Evolutionary conservation across 2,888 invertebrate genomes (phyloP).

Genomic region (Spisula subtruncata): DNA sequence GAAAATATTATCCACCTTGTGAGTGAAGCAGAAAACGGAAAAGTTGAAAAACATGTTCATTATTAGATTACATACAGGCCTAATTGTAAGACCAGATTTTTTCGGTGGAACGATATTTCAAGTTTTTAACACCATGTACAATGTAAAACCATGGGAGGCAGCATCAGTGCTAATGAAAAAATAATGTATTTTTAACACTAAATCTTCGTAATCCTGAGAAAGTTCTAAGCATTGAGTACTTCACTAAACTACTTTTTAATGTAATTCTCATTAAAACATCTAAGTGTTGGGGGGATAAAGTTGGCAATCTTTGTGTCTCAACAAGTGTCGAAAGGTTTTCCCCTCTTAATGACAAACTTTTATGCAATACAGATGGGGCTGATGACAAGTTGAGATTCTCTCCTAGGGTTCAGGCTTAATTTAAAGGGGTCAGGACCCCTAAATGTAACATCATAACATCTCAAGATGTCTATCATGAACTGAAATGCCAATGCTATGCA

Average conservation of each 20-base stretch:
- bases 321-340: constrained; percentile 6
- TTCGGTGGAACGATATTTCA: background rate
- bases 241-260: constrained; percentile 15
- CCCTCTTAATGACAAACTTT: constrained; percentile 13
- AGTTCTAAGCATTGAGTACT: background rate
- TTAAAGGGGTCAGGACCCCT: background rate
- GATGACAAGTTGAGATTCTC: constrained; percentile 28
- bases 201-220: background rate
- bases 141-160: background rate
- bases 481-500: constrained; percentile 14
- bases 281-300: background rate
- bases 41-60: background rate
- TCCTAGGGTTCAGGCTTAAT: constrained; percentile 15
- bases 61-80: background rate
- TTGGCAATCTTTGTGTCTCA: background rate
- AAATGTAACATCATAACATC: constrained; percentile 20
- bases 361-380: constrained; percentile 37
- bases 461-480: constrained; percentile 1
- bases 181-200: constrained; percentile 25
- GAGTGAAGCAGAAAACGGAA: background rate
- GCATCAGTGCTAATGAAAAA: constrained; percentile 10
- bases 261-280: background rate
- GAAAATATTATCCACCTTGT: background rate
- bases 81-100: constrained; percentile 1
- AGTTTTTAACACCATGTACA: constrained; percentile 5